These are phyloP conservation scores for Sminthurides aquaticus DNA, from an alignment of 2,888 invertebrate genomes.

Conservation along the genomic window DNA sequence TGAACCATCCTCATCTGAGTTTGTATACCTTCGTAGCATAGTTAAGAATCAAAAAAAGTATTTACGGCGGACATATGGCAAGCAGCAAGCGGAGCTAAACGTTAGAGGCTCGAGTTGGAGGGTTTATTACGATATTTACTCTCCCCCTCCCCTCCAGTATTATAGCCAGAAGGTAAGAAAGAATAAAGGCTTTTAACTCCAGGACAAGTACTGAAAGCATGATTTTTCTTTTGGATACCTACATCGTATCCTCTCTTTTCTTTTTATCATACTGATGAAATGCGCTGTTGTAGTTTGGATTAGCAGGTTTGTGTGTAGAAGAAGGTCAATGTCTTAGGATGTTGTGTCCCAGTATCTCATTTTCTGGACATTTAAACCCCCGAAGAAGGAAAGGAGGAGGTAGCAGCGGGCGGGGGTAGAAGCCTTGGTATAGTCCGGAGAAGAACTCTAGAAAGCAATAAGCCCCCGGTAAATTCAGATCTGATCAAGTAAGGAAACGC, in stretches of 20 bases:
- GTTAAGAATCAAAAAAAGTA: background rate
- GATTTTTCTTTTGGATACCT: no score
- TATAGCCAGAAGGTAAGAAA: background rate
- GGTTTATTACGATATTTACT: background rate
- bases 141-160: no score
- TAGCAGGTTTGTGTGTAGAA: constrained; percentile 35
- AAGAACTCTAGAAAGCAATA: no score
- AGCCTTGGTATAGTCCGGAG: no score
- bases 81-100: background rate
- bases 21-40: no score
- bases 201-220: no score
- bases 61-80: background rate
- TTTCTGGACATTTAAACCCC: constrained; percentile 34
- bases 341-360: constrained; percentile 20
- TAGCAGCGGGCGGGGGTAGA: background rate
- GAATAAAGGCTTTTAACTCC: background rate
- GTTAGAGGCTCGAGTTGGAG: background rate
- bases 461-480: no score
- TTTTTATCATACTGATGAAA: background rate
- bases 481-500: background rate
- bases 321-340: constrained; percentile 36
- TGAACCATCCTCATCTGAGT: no score
- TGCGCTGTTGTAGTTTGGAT: background rate
- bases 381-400: constrained; percentile 2
- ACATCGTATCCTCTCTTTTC: no score